These are phyloP conservation scores for Agrilus biguttatus DNA, from an alignment of 2,888 invertebrate genomes.

Conservation along the genomic window DNA sequence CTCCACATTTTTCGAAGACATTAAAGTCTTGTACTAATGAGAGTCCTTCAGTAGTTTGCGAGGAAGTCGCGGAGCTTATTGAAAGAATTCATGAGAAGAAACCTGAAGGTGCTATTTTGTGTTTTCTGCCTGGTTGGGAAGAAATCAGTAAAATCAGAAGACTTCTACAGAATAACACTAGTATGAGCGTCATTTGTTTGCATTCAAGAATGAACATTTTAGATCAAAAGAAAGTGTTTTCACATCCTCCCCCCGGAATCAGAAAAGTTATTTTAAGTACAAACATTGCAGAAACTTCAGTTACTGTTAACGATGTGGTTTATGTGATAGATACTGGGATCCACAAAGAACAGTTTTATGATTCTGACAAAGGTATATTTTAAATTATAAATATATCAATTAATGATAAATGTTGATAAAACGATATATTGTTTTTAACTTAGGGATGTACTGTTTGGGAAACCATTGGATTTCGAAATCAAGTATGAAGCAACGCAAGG, in stretches of 20 bases:
- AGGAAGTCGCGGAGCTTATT: conserved; percentile 36
- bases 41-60: conserved; percentile 33
- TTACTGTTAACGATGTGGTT: conserved; percentile 57
- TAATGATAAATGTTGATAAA: neutral
- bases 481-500: conserved; percentile 47
- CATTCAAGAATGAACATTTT: conserved; percentile 39
- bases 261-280: conserved; percentile 58
- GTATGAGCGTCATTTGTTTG: conserved; percentile 20
- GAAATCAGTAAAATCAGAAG: conserved; percentile 44
- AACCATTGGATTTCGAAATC: conserved; percentile 49
- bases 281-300: conserved; percentile 56
- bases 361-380: conserved; percentile 31
- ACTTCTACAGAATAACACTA: conserved; percentile 28
- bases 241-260: conserved; percentile 32
- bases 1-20: conserved; percentile 26
- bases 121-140: conserved; percentile 63
- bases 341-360: conserved; percentile 41
- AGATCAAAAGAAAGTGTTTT: conserved; percentile 46
- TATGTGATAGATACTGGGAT: conserved; percentile 53
- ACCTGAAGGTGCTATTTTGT: conserved; percentile 53
- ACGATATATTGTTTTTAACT: neutral
- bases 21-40: conserved; percentile 23
- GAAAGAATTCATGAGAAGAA: conserved; percentile 41
- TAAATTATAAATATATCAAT: neutral
- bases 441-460: conserved; percentile 33